phyloP scores from a whole-genome alignment of 2,888 invertebrate genomes.

The Habroteleia sp. region DNA sequence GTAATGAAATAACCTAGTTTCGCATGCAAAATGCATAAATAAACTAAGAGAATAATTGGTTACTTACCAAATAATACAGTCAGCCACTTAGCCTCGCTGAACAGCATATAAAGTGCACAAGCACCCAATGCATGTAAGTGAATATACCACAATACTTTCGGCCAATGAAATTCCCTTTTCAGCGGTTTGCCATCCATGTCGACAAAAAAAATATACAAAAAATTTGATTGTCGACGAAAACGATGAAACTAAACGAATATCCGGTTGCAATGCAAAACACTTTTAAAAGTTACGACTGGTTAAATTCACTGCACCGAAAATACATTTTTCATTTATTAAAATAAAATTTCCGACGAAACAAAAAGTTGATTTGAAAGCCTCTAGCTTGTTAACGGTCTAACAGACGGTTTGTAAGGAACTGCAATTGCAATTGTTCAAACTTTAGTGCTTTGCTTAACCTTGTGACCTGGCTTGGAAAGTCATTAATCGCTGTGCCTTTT shows the following conservation, averaged over 20 bases:
- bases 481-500: conserved; percentile 70
- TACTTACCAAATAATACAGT: conserved; percentile 86
- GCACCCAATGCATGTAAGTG: conserved; percentile 87
- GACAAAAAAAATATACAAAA: too few species aligned
- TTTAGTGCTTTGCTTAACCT: conserved; percentile 70
- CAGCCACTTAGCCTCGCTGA: conserved; percentile 84
- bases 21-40: too few species aligned
- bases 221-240: too few species aligned
- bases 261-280: too few species aligned
- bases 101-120: conserved; percentile 84
- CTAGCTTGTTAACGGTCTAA: conserved; percentile 3
- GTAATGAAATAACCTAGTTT: too few species aligned
- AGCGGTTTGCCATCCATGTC: conserved; percentile 51
- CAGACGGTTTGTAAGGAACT: conserved; percentile 36
- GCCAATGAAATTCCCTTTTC: conserved; percentile 87
- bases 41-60: not conserved
- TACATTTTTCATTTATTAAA: too few species aligned
- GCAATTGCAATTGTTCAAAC: conserved; percentile 18
- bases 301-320: conserved; percentile 1
- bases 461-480: conserved; percentile 71
- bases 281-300: conserved; percentile 1
- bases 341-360: too few species aligned
- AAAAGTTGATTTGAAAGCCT: too few species aligned
- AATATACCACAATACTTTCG: conserved; percentile 87
- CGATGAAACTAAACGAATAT: not conserved